phyloP scores from a whole-genome alignment of 2,113 vertebrate species.

The Osmerus eperlanus region DNA sequence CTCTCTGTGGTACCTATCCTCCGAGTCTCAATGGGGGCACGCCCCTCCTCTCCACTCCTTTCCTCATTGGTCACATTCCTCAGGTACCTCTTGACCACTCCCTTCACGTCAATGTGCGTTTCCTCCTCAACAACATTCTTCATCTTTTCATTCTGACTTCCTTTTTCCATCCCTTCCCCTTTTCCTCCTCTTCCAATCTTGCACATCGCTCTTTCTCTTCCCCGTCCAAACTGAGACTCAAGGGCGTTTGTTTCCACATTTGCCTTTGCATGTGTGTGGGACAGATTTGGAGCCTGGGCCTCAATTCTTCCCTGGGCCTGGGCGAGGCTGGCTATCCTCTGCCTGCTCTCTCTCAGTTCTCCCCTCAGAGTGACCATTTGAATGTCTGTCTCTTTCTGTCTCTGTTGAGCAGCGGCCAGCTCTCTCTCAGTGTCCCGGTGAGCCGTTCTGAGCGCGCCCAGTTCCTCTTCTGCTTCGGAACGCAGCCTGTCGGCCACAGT shows the following conservation, averaged over 20 bases:
- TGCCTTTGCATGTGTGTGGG: slow-evolving; percentile 26
- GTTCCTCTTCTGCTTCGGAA: slow-evolving; percentile 73
- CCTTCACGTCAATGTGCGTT: slow-evolving; percentile 31
- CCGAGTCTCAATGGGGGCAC: slow-evolving; percentile 26
- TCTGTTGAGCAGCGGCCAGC: slow-evolving; percentile 55
- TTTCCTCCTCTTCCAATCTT: slow-evolving; percentile 21
- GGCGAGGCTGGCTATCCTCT: slow-evolving; percentile 37
- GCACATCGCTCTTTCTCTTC: slow-evolving; percentile 34
- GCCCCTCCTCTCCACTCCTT: slow-evolving; percentile 41
- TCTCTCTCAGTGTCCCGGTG: slow-evolving; percentile 60
- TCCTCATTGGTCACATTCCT: slow-evolving; percentile 62
- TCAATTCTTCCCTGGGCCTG: slow-evolving; percentile 26
- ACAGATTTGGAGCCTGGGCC: slow-evolving; percentile 16
- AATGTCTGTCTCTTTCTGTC: slow-evolving; percentile 58
- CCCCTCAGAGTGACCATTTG: slow-evolving; percentile 57
- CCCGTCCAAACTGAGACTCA: slow-evolving; percentile 44
- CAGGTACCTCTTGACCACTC: slow-evolving; percentile 55
- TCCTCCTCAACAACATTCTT: slow-evolving; percentile 40
- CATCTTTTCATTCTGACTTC: slow-evolving; percentile 24
- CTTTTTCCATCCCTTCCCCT: slow-evolving; percentile 26
- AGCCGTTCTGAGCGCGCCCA: slow-evolving; percentile 44
- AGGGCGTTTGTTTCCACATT: slow-evolving; percentile 13
- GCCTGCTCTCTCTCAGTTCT: slow-evolving; percentile 61
- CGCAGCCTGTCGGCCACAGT: slow-evolving; percentile 75
- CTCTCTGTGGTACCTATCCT: slow-evolving; percentile 51